A percentile compares a stretch with the other conserved stretches of the same genome.
phyloP scores from a whole-genome alignment of 1,140 invertebrate species.

The Stegodyphus mimosarum region DNA sequence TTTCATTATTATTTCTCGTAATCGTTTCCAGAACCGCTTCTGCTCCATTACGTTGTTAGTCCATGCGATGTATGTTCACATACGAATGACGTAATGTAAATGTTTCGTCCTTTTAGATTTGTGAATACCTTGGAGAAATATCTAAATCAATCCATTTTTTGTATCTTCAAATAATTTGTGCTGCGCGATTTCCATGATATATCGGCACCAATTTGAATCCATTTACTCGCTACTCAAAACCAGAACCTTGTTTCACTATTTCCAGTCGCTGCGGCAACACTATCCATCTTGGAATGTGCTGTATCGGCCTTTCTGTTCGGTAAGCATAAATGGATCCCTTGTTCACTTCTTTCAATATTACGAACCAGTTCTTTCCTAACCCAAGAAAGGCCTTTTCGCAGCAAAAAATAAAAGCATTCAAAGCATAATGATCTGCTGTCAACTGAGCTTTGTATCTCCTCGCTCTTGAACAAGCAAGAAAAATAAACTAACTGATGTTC shows the following conservation, averaged over 20 bases:
- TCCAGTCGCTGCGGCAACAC: constrained; percentile 63
- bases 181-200: constrained; percentile 59
- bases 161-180: constrained; percentile 39
- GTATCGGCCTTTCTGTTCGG: constrained; percentile 64
- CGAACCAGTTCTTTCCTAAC: constrained; percentile 13
- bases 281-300: constrained; percentile 63
- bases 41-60: constrained; percentile 22
- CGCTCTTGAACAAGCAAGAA: not conserved
- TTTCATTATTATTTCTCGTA: constrained; percentile 12
- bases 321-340: constrained; percentile 61
- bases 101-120: constrained; percentile 29
- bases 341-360: constrained; percentile 7
- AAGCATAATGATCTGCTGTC: not conserved
- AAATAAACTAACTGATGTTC: constrained; percentile 7
- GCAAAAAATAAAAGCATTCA: constrained; percentile 36
- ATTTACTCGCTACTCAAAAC: constrained; percentile 63
- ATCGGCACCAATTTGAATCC: constrained; percentile 64
- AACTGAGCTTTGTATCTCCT: not conserved
- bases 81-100: constrained; percentile 48
- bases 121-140: constrained; percentile 24
- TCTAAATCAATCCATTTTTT: constrained; percentile 23
- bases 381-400: constrained; percentile 27
- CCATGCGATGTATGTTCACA: constrained; percentile 43
- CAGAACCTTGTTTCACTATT: constrained; percentile 62
- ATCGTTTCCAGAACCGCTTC: constrained; percentile 47